Evolutionary conservation across 2,888 invertebrate genomes (phyloP).

Genomic region (Brachyptera risi): DNA sequence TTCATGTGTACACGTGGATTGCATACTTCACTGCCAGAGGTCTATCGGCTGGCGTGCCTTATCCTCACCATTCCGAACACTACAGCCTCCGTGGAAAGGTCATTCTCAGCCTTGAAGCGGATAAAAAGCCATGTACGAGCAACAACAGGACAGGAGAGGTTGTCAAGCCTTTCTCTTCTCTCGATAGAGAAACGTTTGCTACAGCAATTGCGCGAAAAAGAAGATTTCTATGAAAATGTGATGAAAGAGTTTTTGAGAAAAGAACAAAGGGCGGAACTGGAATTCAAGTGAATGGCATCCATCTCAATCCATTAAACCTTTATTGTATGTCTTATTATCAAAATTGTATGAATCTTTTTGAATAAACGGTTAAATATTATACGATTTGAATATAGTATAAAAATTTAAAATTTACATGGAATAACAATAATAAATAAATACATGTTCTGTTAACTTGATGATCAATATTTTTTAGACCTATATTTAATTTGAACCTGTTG

Average conservation of each 20-base stretch:
- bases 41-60: background rate
- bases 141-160: background rate
- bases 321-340: no score
- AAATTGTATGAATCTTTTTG: no score
- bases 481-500: no score
- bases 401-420: no score
- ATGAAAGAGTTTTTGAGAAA: background rate
- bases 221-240: background rate
- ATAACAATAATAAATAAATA: no score
- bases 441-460: no score
- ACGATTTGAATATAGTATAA: no score
- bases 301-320: no score
- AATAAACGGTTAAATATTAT: no score
- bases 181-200: background rate
- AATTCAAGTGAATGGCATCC: background rate
- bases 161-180: background rate
- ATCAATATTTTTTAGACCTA: no score
- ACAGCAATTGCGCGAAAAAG: background rate
- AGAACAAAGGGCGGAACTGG: background rate
- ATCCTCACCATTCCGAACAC: background rate
- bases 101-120: slow-evolving; percentile 1
- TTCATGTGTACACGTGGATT: background rate
- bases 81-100: slow-evolving; percentile 1
- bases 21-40: background rate
- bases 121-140: background rate